Evolutionary conservation across 2,888 invertebrate genomes (phyloP), one percentile per base, ranked within the genome.

Genomic region (Venusia cambrica): DNA sequence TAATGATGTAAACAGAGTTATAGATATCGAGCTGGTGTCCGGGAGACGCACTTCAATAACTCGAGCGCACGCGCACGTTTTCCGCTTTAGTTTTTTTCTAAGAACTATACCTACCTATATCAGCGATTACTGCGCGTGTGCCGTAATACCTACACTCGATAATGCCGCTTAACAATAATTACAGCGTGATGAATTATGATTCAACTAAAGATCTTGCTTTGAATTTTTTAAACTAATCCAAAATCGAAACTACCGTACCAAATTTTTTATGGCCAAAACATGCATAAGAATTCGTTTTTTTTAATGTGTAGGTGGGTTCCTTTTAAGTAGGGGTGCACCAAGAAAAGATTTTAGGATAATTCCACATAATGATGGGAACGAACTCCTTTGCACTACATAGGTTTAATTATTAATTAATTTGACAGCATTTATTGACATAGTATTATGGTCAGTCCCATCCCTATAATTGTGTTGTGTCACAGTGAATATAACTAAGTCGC

Each of bases 21-120:
- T 62, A 60, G 55, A 63, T 66, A 64, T 69, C 62, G 59, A 32
- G 27, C 29, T 24, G 27, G 33, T 57, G 49, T 81, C 83, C 83
- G 73, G 85, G 84, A 74, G 74, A 73, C 76, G 30, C 78, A 76
- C 74, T 56, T 69, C 71, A 68, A 74, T 79, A 80, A 80, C 52
- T 79, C 77, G 75, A 76, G 73, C 77, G 38, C 67, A 72, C 70
- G 73, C 67, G 65, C 54, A 44, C 48, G 33, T 53, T 73, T 54
- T 62, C 58, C 56, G 57, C 54, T 57, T 51, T 44, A 48, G 36
- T 51, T 55, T 57, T 54, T 53, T 54, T 42, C 25, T 34, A 32
- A 26, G 40, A 31, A 41, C 37, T 48, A 40, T n/a, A n/a, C n/a
- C n/a, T n/a, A 12, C 44, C 35, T 39, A 46, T 41, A 31, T 38